A percentile compares a stretch with the other conserved stretches of the same genome.
Conservation (phyloP, 1,140 invertebrate species). For the Eumaeus atala region DNA sequence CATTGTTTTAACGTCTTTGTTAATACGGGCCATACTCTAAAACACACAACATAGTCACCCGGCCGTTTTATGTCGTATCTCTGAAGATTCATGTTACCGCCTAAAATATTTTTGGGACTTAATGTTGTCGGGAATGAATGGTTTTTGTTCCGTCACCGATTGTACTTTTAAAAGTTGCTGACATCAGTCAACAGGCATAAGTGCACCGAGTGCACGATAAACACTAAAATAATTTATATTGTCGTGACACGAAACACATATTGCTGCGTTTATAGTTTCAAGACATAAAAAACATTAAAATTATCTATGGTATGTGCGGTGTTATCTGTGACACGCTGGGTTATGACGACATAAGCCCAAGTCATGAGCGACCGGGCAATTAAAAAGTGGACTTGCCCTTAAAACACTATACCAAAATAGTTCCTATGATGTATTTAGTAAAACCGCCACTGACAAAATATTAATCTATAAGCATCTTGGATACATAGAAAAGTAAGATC, state of each 20-base stretch:
- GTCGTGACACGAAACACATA: constrained; percentile 4
- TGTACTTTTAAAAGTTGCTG: constrained; percentile 1
- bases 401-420: constrained; percentile 46
- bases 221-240: constrained; percentile 5
- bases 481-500: too few relatives aligned
- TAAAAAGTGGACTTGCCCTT: constrained; percentile 38
- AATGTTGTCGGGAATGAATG: background rate
- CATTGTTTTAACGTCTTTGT: constrained; percentile 38
- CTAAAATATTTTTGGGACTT: background rate
- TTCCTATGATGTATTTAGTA: too few relatives aligned
- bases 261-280: constrained; percentile 10
- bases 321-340: constrained; percentile 25
- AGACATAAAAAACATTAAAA: constrained; percentile 19
- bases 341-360: constrained; percentile 19
- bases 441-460: too few relatives aligned
- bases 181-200: constrained; percentile 1
- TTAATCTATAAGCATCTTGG: too few relatives aligned
- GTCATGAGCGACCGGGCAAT: constrained; percentile 34
- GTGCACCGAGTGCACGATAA: background rate
- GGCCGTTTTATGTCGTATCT: background rate
- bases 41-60: background rate
- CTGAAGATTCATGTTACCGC: constrained; percentile 2
- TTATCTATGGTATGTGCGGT: constrained; percentile 29
- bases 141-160: background rate
- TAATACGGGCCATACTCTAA: constrained; percentile 25